phyloP scores from a whole-genome alignment of 2,113 vertebrate genomes.

The Quiscalus mexicanus region DNA sequence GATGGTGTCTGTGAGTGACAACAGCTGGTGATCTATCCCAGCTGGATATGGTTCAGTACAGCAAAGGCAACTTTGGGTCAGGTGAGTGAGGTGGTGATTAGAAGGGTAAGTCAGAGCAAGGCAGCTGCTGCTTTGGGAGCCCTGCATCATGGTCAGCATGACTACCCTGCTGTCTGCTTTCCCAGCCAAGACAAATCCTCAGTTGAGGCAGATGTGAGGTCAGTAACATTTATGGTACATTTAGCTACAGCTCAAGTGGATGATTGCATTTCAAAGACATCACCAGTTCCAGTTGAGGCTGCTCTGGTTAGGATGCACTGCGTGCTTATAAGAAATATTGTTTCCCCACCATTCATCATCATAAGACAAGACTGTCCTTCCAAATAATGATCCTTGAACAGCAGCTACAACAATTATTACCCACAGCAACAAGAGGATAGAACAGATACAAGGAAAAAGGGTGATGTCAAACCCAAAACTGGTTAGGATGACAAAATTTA shows the following conservation, averaged over 20 bases:
- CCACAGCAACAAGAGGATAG: neutral
- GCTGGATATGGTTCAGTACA: neutral
- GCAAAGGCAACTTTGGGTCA: neutral
- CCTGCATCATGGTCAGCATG: neutral
- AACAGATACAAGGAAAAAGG: neutral
- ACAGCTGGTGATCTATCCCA: neutral
- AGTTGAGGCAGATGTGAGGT: neutral
- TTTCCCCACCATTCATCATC: neutral
- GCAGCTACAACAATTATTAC: neutral
- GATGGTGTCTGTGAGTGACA: neutral
- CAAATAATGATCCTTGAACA: neutral
- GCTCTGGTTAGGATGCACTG: neutral
- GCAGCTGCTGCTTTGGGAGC: neutral
- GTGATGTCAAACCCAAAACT: neutral
- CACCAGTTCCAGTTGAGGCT: neutral
- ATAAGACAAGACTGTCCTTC: neutral
- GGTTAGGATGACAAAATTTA: neutral
- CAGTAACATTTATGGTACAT: neutral
- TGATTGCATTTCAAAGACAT: neutral
- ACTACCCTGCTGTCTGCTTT: neutral
- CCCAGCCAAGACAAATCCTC: neutral
- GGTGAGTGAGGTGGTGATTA: neutral
- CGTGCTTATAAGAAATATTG: neutral
- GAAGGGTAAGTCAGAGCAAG: neutral
- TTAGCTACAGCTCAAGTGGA: neutral